Evolutionary conservation across 2,888 invertebrate species (phyloP).

Genomic region (Cosmopolites sordidus): DNA sequence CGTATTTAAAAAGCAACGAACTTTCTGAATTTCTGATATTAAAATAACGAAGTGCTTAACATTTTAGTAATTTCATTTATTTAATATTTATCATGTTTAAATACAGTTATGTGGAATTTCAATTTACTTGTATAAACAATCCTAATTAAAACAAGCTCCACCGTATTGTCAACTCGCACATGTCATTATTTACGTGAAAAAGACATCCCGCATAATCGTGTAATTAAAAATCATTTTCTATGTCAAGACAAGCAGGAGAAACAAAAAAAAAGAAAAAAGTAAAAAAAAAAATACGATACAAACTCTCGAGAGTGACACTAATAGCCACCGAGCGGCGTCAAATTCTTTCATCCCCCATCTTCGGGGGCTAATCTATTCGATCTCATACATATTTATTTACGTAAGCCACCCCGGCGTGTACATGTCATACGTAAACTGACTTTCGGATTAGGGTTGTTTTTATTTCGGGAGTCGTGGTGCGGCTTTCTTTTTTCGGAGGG

Average conservation of each 20-base stretch:
- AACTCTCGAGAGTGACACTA: slow-evolving; percentile 30
- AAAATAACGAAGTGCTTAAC: too few relatives aligned
- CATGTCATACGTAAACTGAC: slow-evolving; percentile 35
- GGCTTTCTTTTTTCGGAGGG: too few relatives aligned
- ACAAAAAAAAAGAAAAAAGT: slow-evolving; percentile 26
- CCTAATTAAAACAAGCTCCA: too few relatives aligned
- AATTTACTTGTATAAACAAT: too few relatives aligned
- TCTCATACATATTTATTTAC: slow-evolving; percentile 41
- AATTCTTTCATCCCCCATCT: slow-evolving; percentile 36
- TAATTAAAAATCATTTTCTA: slow-evolving; percentile 21
- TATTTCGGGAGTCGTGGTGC: too few relatives aligned
- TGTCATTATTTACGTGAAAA: slow-evolving; percentile 18
- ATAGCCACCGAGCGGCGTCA: slow-evolving; percentile 33
- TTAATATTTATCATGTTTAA: too few relatives aligned
- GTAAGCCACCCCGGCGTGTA: slow-evolving; percentile 33
- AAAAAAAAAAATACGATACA: slow-evolving; percentile 25
- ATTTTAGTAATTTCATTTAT: too few relatives aligned
- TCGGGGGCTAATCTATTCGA: slow-evolving; percentile 36
- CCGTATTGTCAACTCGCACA: too few relatives aligned
- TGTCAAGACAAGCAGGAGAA: too few relatives aligned
- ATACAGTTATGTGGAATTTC: too few relatives aligned
- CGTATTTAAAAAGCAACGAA: too few relatives aligned
- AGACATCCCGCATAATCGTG: slow-evolving; percentile 22
- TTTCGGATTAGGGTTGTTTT: slow-evolving; percentile 33
- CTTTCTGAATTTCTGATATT: too few relatives aligned